Evolutionary conservation across 2,888 invertebrate genomes (phyloP).

Genomic region (Prosopocoilus inquinatus): DNA sequence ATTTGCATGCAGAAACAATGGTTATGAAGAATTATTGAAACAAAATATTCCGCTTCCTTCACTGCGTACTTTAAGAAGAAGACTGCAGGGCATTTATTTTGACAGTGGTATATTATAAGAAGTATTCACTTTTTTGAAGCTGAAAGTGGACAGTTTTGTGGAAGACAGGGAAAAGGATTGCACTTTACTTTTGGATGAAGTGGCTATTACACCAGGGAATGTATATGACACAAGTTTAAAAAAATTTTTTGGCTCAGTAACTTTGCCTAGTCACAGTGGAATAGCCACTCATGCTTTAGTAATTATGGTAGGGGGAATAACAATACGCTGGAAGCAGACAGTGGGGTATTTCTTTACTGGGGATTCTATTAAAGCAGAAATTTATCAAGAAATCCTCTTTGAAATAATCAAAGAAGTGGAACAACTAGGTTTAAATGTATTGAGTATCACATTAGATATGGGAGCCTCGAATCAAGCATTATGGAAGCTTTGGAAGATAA

Average conservation of each 20-base stretch:
- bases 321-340: neutral
- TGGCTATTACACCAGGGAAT: neutral
- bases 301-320: neutral
- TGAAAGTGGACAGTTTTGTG: neutral
- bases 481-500: constrained; percentile 24
- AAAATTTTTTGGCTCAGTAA: neutral
- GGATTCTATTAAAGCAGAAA: neutral
- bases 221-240: neutral
- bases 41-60: neutral
- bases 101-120: too few relatives aligned
- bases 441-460: constrained; percentile 29
- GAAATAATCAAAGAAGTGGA: constrained; percentile 11
- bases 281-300: neutral
- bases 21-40: neutral
- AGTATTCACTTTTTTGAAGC: neutral
- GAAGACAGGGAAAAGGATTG: neutral
- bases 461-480: constrained; percentile 27
- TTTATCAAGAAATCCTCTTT: constrained; percentile 6
- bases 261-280: neutral
- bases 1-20: neutral
- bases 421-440: constrained; percentile 13
- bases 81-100: neutral
- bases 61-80: neutral
- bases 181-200: neutral
- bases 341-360: neutral